A percentile compares a stretch with the other conserved stretches of the same genome.
phyloP scores from a whole-genome alignment of 2,797 vertebrate genomes.

The Amblyraja radiata region DNA sequence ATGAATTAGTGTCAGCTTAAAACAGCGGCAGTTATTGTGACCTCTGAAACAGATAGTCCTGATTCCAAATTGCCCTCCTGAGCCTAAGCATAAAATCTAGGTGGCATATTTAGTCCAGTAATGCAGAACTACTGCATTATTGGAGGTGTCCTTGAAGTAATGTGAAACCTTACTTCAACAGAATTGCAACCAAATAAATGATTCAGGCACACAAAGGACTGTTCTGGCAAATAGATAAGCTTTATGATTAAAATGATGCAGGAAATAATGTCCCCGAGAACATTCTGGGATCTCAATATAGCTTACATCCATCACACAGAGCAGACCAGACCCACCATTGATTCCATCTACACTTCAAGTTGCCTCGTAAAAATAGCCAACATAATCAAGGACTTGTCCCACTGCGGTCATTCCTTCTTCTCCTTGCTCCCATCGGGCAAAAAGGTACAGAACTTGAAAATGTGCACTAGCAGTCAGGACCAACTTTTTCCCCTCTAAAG shows the following conservation, averaged over 20 bases:
- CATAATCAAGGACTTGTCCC: too few relatives aligned
- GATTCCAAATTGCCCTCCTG: not conserved
- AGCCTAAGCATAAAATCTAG: not conserved
- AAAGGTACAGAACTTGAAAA: too few relatives aligned
- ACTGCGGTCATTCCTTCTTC: too few relatives aligned
- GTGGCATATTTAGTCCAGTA: not conserved
- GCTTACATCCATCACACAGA: too few relatives aligned
- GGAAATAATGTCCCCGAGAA: too few relatives aligned
- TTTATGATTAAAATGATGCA: not conserved
- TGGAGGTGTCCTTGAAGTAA: not conserved
- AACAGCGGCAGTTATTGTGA: not conserved
- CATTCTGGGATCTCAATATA: not conserved
- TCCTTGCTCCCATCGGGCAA: too few relatives aligned
- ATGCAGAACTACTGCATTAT: not conserved
- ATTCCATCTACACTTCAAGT: too few relatives aligned
- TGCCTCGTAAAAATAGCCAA: too few relatives aligned
- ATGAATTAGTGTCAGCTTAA: not conserved
- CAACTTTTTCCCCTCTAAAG: too few relatives aligned
- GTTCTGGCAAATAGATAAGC: not conserved
- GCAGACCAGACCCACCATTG: too few relatives aligned
- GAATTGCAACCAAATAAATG: not conserved
- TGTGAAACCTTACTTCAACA: not conserved
- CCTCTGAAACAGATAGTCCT: not conserved
- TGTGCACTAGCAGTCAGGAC: too few relatives aligned
- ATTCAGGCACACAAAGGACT: not conserved